Percentiles rank a stretch among this genome's conserved stretches.
These are phyloP conservation scores for Agrotis segetum DNA, from an alignment of 2,888 invertebrate genomes.

Conservation along the genomic window DNA sequence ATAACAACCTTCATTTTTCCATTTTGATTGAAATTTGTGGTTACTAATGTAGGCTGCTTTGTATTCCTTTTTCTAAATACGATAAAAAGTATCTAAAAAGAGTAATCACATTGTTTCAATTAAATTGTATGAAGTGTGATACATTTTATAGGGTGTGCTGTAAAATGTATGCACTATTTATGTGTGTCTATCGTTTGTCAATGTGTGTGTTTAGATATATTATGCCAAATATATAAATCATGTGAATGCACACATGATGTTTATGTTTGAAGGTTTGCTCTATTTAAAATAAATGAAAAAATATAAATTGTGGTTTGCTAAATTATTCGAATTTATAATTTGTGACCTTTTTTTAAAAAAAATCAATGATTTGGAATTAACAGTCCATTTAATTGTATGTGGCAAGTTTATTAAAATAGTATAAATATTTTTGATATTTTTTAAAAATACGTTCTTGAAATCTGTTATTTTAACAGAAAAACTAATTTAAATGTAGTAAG, in stretches of 20 bases:
- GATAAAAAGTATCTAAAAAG: not conserved
- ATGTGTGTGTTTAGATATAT: not conserved
- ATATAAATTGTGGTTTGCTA: conserved; percentile 16
- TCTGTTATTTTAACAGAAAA: not conserved
- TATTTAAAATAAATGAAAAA: not conserved
- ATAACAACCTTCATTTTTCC: conserved; percentile 30
- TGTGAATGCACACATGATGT: conserved; percentile 13
- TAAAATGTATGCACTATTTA: not conserved
- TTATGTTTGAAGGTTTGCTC: not conserved
- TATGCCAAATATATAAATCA: conserved; percentile 10
- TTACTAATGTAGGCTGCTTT: not conserved
- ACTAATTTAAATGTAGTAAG: not conserved
- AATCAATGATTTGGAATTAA: not conserved
- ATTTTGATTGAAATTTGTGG: conserved; percentile 30
- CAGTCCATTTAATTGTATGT: not conserved
- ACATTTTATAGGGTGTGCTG: not conserved
- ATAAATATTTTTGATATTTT: not conserved
- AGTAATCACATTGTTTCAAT: conserved; percentile 17
- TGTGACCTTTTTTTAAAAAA: not conserved
- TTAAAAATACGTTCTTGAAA: not conserved
- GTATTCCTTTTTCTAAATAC: not conserved
- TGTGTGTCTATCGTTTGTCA: not conserved
- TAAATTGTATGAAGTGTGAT: conserved; percentile 13
- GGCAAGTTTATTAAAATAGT: not conserved
- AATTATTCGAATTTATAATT: conserved; percentile 32